Evolutionary conservation across 2,888 invertebrate species (phyloP).

Genomic region (Plagiodera versicolora): DNA sequence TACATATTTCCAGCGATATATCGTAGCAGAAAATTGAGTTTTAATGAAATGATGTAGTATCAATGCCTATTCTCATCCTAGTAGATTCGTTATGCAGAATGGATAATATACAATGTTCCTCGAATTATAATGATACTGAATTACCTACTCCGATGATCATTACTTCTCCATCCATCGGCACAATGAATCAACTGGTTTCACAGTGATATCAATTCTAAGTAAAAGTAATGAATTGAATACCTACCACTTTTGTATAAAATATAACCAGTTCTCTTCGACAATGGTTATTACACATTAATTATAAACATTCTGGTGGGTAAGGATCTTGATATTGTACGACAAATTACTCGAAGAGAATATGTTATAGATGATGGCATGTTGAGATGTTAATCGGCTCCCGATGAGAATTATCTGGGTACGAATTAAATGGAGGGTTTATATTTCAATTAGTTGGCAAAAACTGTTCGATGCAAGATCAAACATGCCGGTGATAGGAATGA

Average conservation of each 20-base stretch:
- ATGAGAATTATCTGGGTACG: not conserved
- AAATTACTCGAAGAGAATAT: not conserved
- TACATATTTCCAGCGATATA: not conserved
- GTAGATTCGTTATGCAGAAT: not conserved
- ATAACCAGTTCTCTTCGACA: not conserved
- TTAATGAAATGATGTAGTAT: not conserved
- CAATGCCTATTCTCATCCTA: not conserved
- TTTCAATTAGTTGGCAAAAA: not conserved
- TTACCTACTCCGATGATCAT: not conserved
- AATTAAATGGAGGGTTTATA: not conserved
- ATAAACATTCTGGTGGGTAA: not conserved
- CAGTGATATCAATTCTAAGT: not conserved
- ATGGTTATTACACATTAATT: not conserved
- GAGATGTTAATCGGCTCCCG: not conserved
- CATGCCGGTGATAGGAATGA: not conserved
- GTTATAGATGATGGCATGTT: not conserved
- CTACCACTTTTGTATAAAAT: not conserved
- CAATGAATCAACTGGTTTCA: not conserved
- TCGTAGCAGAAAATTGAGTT: not conserved
- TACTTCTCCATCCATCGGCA: not conserved
- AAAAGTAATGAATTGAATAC: not conserved
- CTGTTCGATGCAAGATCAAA: not conserved
- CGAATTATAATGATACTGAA: not conserved
- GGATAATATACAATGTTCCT: not conserved
- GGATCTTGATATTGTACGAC: not conserved